Base-by-base conservation (phyloP, 2,888 invertebrate genomes). In the Ametastegia equiseti region DNA sequence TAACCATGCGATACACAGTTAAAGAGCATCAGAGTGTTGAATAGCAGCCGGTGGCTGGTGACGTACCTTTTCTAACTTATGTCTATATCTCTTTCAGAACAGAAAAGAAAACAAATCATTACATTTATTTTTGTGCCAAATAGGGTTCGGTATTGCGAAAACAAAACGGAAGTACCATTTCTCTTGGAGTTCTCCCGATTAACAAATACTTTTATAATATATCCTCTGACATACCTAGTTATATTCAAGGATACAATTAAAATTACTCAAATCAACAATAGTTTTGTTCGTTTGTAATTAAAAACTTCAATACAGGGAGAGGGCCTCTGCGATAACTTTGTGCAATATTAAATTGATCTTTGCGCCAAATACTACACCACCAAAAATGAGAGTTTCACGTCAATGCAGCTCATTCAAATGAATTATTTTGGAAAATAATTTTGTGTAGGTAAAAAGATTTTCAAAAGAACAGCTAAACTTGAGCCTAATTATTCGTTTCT, bases 11-110 rank as follows among this genome's bases (percentile, higher is more conserved):
- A 86, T 84, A 85, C 83, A 81, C 84, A 83, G 84, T 83, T 9
- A 2, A 87, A 85, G n/a, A n/a, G 82, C 85, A 85, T 80, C 82
- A 84, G 42, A 78, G 78, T 60, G 60, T 78, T 84, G 81, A 80
- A 83, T 82, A 85, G 82, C 84, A 85, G 81, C 83, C 84, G 86
- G 87, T 86, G 86, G 88, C 88, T 86, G 85, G 85, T 87, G 86
- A 85, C 84, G 87, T 87, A 87, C 85, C 87, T 88, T 88, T 88
- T 86, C 85, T 85, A 86, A 88, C 86, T 86, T 85, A 85, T 87
- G 86, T 87, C 85, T 85, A 84, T 85, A 85, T 86, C 84, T 87
- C 78, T 85, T 84, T 84, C 85, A 83, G 84, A 77, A 60, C n/a
- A n/a, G n/a, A n/a, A n/a, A n/a, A n/a, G n/a, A n/a, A n/a, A n/a